These are phyloP conservation scores for Pherbina coryleti DNA, from an alignment of 2,888 invertebrate species.

Conservation along the genomic window DNA sequence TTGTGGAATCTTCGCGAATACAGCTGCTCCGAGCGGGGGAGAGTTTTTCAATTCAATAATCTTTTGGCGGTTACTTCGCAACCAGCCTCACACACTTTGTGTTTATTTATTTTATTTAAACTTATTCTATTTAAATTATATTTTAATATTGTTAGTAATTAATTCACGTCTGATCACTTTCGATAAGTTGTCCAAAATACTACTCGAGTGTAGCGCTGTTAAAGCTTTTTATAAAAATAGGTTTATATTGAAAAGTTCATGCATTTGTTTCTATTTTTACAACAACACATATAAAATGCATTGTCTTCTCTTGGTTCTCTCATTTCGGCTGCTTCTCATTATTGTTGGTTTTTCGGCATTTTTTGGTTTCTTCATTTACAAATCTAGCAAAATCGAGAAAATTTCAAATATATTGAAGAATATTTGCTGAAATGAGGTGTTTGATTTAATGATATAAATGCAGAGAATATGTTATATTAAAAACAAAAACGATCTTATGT, in stretches of 20 bases:
- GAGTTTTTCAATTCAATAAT: conserved; percentile 51
- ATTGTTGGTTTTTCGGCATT: not conserved
- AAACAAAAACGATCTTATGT: no score
- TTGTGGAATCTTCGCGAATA: not conserved
- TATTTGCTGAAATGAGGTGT: not conserved
- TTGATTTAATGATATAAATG: not conserved
- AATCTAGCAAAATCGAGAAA: not conserved
- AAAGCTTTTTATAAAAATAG: not conserved
- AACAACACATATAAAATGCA: not conserved
- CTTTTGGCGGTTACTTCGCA: conserved; percentile 30
- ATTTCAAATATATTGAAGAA: not conserved
- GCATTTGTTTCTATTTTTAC: not conserved
- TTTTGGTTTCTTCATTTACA: not conserved
- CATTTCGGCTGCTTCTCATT: not conserved
- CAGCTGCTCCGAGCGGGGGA: conserved; percentile 8
- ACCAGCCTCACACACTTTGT: not conserved
- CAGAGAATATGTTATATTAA: not conserved
- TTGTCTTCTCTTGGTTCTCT: not conserved
- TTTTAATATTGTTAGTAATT: not conserved
- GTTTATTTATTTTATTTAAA: not conserved
- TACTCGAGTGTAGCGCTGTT: not conserved
- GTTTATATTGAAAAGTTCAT: not conserved
- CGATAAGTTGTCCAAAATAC: not conserved
- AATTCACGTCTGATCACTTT: not conserved
- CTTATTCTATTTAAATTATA: not conserved